Evolutionary conservation across 2,797 vertebrate genomes (phyloP), one percentile per base, ranked within the genome.

Genomic region (Gymnothorax reevesii): DNA sequence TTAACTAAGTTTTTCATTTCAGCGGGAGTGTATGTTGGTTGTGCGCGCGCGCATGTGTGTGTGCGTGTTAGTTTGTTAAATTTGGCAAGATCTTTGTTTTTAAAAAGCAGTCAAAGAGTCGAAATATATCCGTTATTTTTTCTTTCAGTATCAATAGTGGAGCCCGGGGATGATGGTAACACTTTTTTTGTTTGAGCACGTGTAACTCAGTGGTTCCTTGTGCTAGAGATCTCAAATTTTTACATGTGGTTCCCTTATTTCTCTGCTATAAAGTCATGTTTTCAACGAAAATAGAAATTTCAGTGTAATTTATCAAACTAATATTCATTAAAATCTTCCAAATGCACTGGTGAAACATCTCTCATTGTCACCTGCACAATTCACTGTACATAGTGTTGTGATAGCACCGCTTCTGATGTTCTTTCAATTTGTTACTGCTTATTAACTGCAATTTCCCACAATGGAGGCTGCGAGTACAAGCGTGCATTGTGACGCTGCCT

Each of bases 381-480:
- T 25, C 25, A 69, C 25, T 25, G 13, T 4, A 82, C 77, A 71
- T 20, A 8, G 33, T 17, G 22, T 25, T 13, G 69, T 15, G 27
- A 22, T 25, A 73, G 25, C 57, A 62, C 77, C 59, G 57, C n/a
- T 42, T 86, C 75, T 25, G 82, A 66, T 20, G 10, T 27, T 25
- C 13, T 49, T 77, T 49, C 33, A 17, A 77, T 42, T 49, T 4
- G 2, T 49, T 49, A 17, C 73, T 82, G 54, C 64, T 22, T 77
- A 86, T n/a, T 8, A 57, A 66, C n/a, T 55, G 15, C 73, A 33
- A 64, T 69, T 85, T 86, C 42, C 73, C 17, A n/a, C 49, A 82
- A 64, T 15, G 52, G 59, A 55, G 62, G n/a, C n/a, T 82, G 62
- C 13, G 79, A 62, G 71, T 20, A 82, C 42, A 69, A 20, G 54